These are phyloP conservation scores for Eptesicus fuscus DNA, from an alignment of 2,113 vertebrate genomes.

Conservation along the genomic window DNA sequence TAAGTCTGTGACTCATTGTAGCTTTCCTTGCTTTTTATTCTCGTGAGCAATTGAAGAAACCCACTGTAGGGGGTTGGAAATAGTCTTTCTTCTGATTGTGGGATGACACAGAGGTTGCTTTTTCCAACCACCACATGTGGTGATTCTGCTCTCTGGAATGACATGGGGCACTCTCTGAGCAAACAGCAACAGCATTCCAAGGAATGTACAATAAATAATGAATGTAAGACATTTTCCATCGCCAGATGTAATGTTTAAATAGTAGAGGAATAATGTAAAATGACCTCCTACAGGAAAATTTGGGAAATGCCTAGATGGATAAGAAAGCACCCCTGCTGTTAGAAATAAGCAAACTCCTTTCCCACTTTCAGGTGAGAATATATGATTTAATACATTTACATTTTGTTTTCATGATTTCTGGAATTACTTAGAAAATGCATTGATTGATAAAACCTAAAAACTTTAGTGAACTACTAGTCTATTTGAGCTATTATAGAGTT, in stretches of 20 bases:
- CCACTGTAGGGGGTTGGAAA: conserved; percentile 27
- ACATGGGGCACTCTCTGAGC: conserved; percentile 42
- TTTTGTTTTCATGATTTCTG: neutral
- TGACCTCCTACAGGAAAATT: conserved; percentile 17
- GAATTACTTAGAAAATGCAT: conserved; percentile 13
- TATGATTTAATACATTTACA: neutral
- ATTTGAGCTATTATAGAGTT: neutral
- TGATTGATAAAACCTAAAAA: neutral
- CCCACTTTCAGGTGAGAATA: conserved; percentile 3
- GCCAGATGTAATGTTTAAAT: conserved; percentile 41
- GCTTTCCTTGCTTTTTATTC: conserved; percentile 15
- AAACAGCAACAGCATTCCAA: conserved; percentile 55
- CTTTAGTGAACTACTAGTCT: neutral
- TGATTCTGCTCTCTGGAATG: conserved; percentile 61
- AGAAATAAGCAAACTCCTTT: neutral
- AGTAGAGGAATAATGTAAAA: conserved; percentile 53
- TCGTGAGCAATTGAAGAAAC: neutral
- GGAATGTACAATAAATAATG: conserved; percentile 64
- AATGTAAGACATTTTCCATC: conserved; percentile 39
- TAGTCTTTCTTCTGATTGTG: conserved; percentile 34
- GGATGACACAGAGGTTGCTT: conserved; percentile 49
- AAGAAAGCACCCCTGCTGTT: neutral
- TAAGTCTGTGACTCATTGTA: conserved; percentile 10
- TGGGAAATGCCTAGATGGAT: neutral
- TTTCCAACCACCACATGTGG: conserved; percentile 64